phyloP scores from a whole-genome alignment of 1,140 invertebrate genomes.

The Leptopilina boulardi region DNA sequence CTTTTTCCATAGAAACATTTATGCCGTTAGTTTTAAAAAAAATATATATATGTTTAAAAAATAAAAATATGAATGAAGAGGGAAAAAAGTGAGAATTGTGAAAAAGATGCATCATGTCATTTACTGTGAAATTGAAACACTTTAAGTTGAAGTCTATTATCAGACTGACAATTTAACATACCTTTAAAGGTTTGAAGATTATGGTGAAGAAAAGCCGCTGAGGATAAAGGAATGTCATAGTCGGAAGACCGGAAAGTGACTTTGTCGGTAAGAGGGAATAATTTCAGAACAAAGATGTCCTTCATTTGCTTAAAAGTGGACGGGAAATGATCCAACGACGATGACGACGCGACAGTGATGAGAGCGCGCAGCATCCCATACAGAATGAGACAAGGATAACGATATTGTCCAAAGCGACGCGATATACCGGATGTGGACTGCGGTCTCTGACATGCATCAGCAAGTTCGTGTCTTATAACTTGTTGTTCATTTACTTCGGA shows the following conservation, averaged over 20 bases:
- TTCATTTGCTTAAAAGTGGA: constrained; percentile 61
- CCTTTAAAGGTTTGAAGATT: constrained; percentile 15
- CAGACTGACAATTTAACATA: constrained; percentile 22
- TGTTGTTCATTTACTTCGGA: constrained; percentile 16
- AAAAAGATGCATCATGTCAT: constrained; percentile 6
- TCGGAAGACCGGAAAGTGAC: constrained; percentile 47
- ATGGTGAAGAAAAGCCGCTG: constrained; percentile 27
- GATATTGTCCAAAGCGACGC: constrained; percentile 58
- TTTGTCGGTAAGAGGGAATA: constrained; percentile 53
- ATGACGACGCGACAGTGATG: constrained; percentile 58
- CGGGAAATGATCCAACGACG: constrained; percentile 52
- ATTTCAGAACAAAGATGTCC: constrained; percentile 10
- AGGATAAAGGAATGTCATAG: constrained; percentile 14
- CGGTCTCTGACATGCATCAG: constrained; percentile 74
- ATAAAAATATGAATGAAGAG: too few species aligned
- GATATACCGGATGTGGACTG: constrained; percentile 73
- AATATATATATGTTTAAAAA: too few species aligned
- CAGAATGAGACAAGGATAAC: constrained; percentile 43
- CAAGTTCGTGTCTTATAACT: constrained; percentile 55
- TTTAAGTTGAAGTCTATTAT: constrained; percentile 4
- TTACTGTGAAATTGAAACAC: constrained; percentile 2
- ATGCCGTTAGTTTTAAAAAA: too few species aligned
- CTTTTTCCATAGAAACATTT: too few species aligned
- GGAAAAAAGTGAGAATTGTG: not conserved
- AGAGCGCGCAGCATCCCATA: constrained; percentile 55